A percentile compares a stretch with the other conserved stretches of the same genome.
These are phyloP conservation scores for Acrossocheilus wenchowensis DNA, from an alignment of 2,797 vertebrate genomes.

Conservation along the genomic window DNA sequence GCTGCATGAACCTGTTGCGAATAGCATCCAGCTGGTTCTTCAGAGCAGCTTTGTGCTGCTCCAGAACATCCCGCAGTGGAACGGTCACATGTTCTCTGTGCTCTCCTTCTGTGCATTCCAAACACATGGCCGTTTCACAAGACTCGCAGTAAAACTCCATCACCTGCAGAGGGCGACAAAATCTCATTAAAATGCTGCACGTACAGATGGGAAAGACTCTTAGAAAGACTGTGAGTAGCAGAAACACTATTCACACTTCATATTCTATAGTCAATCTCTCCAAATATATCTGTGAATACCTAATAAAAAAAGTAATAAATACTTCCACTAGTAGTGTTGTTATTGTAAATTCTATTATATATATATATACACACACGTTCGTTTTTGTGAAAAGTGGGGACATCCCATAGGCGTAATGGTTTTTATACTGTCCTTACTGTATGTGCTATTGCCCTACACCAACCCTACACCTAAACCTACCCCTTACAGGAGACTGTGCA, in stretches of 20 bases:
- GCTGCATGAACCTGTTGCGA: conserved; percentile 78
- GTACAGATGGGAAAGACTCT: not conserved
- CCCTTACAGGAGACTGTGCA: no score
- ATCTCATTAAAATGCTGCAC: not conserved
- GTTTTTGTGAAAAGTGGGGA: no score
- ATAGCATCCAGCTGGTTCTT: conserved; percentile 92
- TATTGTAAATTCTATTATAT: no score
- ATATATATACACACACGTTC: no score
- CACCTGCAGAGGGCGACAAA: conserved; percentile 79
- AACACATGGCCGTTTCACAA: conserved; percentile 95
- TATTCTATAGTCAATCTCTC: not conserved
- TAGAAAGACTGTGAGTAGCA: not conserved
- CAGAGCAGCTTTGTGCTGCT: conserved; percentile 91
- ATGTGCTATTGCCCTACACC: no score
- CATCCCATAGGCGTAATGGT: no score
- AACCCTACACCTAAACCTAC: no score
- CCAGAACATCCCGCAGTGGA: conserved; percentile 88
- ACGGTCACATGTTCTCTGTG: conserved; percentile 93
- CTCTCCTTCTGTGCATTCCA: conserved; percentile 90
- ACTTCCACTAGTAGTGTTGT: no score
- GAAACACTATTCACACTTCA: not conserved
- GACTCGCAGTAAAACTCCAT: conserved; percentile 98
- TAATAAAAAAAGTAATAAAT: not conserved
- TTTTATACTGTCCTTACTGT: no score
- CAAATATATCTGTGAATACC: not conserved